Base-by-base conservation (phyloP, 1,140 invertebrate species). In the Oryzaephilus surinamensis region DNA sequence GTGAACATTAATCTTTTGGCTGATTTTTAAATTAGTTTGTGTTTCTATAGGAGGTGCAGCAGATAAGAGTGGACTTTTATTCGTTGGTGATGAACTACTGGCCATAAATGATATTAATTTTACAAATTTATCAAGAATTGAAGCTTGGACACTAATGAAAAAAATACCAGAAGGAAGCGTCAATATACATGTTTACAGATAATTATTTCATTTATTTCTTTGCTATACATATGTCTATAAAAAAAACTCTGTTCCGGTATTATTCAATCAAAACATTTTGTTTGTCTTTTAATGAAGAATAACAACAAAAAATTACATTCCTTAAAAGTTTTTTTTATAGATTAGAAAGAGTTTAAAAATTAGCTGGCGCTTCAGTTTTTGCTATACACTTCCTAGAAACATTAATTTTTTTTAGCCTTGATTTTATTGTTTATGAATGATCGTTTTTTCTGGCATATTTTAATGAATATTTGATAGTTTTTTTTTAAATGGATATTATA, bases 141-240 rank as follows among this genome's bases (percentile, higher is more conserved):
- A 94, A 66, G 90, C 87, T 21, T 95, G 91, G 91, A 86, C 85
- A 47, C 75, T 89, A 35, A 80, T 95, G 65, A 93, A 93, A 61
- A 83, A 86, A 47, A 60, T 93, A 37, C 81, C 84, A 35, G 77
- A 87, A 48, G 89, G 89, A 18, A 72, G 75, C 55, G 80, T 87
- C 26, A 72, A 30, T 27, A 51, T 60, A 31, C 48, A 50, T 33
- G 49, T 60, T 43, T 51, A 42, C 27, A 32, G 58, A 55, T 55
- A 52, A 55, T 31, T 34, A 27, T 36, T 37, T 24, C 15, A 41
- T 20, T 38, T 31, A 35, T 45, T 26, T 41, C 20, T 36, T 26
- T 41, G 17, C 38, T 46, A 24, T 30, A 33, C 12, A 34, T 38
- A 29, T 30, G 27, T 30, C 23, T n/a, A 19, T 30, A 10, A 19